Percentiles rank a stretch among this genome's conserved stretches.
phyloP scores from a whole-genome alignment of 1,140 invertebrate genomes.

The Apis mellifera region DNA sequence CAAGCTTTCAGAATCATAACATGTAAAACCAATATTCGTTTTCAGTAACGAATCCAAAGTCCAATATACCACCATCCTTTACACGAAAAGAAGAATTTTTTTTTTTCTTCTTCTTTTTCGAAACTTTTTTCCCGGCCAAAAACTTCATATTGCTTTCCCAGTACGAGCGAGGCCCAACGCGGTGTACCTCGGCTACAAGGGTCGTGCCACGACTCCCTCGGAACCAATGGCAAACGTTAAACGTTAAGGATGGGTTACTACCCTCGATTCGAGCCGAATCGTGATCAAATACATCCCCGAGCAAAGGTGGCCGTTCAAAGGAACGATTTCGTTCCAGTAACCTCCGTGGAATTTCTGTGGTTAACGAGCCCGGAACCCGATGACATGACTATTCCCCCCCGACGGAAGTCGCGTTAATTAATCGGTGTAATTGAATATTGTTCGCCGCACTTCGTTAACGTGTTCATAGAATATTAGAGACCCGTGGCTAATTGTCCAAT shows the following conservation, averaged over 20 bases:
- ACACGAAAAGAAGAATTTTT: background rate
- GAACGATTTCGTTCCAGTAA: conserved; percentile 17
- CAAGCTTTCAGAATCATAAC: background rate
- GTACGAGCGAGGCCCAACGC: background rate
- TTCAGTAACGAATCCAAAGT: background rate
- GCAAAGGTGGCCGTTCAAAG: conserved; percentile 7
- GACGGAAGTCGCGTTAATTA: conserved; percentile 15
- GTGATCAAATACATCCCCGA: conserved; percentile 10
- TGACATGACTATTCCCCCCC: background rate
- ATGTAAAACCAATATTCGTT: background rate
- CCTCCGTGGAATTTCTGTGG: conserved; percentile 2
- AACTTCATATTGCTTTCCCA: background rate
- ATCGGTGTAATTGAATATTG: conserved; percentile 25
- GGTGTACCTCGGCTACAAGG: conserved; percentile 14
- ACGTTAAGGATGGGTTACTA: conserved; percentile 7
- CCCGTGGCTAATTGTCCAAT: background rate
- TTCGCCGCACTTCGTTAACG: background rate
- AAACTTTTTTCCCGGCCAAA: background rate
- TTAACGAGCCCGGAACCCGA: conserved; percentile 19
- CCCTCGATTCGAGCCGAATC: background rate
- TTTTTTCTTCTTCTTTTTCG: background rate
- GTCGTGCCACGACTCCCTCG: conserved; percentile 23
- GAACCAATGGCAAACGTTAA: conserved; percentile 26
- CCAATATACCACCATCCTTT: background rate
- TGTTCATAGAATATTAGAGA: too few species aligned